phyloP scores from a whole-genome alignment of 2,113 vertebrate species.

The Tautogolabrus adspersus region DNA sequence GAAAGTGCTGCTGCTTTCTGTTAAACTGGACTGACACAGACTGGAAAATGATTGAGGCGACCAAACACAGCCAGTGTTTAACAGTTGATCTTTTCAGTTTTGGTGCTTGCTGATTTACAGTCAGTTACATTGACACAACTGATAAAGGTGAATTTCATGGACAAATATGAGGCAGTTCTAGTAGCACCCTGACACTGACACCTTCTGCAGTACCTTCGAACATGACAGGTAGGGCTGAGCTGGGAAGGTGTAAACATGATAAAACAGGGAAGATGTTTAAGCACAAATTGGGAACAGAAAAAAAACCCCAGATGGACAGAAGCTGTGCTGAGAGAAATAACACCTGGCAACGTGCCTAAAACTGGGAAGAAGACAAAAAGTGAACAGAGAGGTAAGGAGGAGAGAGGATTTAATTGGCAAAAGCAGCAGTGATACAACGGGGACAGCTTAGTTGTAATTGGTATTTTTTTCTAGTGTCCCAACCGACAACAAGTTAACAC shows the following conservation, averaged over 20 bases:
- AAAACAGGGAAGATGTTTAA: neutral
- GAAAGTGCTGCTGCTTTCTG: neutral
- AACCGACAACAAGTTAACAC: conserved; percentile 2
- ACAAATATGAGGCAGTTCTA: neutral
- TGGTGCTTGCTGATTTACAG: neutral
- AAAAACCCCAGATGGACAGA: conserved; percentile 1
- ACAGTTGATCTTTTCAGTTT: neutral
- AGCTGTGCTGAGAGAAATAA: neutral
- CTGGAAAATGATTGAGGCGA: neutral
- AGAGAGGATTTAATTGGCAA: conserved; percentile 35
- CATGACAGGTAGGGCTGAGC: neutral
- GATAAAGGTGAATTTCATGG: neutral
- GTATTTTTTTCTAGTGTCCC: neutral
- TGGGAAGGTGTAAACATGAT: too few species aligned
- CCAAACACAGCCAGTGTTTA: too few species aligned
- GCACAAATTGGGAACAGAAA: neutral
- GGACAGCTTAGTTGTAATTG: neutral
- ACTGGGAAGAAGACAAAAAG: neutral
- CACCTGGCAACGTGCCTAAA: neutral
- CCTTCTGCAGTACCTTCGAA: neutral
- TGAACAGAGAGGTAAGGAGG: neutral
- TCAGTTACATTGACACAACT: neutral
- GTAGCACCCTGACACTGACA: neutral
- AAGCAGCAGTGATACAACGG: conserved; percentile 22
- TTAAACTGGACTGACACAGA: neutral